Evolutionary conservation across 2,113 vertebrate genomes (phyloP), one percentile per base, ranked within the genome.

Genomic region (Phycodurus eques): DNA sequence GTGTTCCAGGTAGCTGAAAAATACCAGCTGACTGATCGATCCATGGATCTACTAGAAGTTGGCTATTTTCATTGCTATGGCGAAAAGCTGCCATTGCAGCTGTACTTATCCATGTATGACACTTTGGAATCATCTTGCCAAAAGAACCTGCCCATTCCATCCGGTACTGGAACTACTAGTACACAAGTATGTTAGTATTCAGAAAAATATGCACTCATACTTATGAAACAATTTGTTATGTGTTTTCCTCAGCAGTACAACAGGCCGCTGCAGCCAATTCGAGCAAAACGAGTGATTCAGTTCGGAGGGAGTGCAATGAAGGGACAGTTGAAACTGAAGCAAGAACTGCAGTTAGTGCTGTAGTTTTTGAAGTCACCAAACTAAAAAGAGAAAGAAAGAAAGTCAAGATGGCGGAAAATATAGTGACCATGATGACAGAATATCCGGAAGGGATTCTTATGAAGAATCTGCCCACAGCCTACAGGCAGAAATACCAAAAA

Each of bases 81-180:
- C 0, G 73, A 86, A 20, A 12, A 44, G 6, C 54, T 92, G 44
- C 91, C 92, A 8, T 44, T 89, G 5, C 5, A 8, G 4, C 73
- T 81, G 53, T 90, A 90, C 67, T 85, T 78, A 83, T 89, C 91
- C 2, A 61, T 92, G 46, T 90, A 91, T 22, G 72, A 90, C 68
- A 75, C 1, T 66, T 79, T 3, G 74, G 68, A 80, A 14, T 57
- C 75, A 11, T 42, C 49, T 1, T 20, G 1, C 1, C 42, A 8
- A 0, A 73, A 72, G 31, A 81, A 59, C 42, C 31, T 11, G 1
- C 27, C 61, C 5, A 6, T 19, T 53, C 43, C 62, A 13, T 0
- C 68, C n/a, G 39, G 42, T 67, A 43, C 64, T 15, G 6, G 13
- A 47, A 0, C 57, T 31, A 49, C 67, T 77, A 80, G 88, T 93